Evolutionary conservation across 2,113 vertebrate species (phyloP).

Genomic region (Zapornia atra): DNA sequence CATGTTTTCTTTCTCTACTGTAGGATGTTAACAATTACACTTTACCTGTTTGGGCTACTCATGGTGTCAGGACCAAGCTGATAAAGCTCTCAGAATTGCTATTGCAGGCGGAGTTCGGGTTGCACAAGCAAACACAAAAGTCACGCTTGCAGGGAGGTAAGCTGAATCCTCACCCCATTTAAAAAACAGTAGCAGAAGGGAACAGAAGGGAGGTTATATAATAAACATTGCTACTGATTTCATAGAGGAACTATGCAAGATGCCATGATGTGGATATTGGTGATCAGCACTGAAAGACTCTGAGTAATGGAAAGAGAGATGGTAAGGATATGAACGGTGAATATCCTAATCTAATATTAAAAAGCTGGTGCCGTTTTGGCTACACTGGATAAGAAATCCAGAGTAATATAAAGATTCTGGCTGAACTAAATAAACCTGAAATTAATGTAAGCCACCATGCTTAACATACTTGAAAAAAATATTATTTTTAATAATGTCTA

Average conservation of each 20-base stretch:
- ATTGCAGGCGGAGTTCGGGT: slow-evolving; percentile 73
- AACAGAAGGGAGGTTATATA: not conserved
- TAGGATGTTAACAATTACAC: slow-evolving; percentile 82
- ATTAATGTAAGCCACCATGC: not conserved
- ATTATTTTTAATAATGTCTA: not conserved
- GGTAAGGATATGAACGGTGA: not conserved
- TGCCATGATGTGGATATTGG: not conserved
- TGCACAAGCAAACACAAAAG: slow-evolving; percentile 80
- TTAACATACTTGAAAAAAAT: not conserved
- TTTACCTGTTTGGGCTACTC: slow-evolving; percentile 82
- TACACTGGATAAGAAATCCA: not conserved
- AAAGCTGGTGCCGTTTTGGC: not conserved
- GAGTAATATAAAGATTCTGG: not conserved
- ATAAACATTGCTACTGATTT: not conserved
- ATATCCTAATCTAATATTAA: not conserved
- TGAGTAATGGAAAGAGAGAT: not conserved
- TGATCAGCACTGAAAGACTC: not conserved
- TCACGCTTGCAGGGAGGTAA: slow-evolving; percentile 83
- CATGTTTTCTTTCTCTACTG: slow-evolving; percentile 1
- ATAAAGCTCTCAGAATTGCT: slow-evolving; percentile 75
- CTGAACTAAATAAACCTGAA: not conserved
- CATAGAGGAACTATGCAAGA: not conserved
- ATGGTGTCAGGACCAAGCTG: slow-evolving; percentile 77
- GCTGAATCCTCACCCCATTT: not conserved
- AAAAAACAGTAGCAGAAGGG: not conserved